These are phyloP conservation scores for Cyprinodon variegatus DNA, from an alignment of 2,113 vertebrate species.

Conservation along the genomic window DNA sequence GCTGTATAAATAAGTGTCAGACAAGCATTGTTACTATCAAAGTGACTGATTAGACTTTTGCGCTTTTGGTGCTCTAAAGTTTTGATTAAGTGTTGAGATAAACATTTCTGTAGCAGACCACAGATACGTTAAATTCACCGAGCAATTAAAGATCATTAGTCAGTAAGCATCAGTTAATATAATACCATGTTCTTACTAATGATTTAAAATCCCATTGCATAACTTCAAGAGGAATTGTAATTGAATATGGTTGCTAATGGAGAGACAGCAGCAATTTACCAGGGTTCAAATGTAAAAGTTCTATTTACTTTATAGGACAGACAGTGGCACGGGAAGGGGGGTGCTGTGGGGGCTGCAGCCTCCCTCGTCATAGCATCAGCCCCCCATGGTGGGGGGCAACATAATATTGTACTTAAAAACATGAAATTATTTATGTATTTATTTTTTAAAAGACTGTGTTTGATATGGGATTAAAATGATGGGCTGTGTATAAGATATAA, in stretches of 20 bases:
- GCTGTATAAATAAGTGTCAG: constrained; percentile 30
- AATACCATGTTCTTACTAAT: background rate
- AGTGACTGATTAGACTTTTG: constrained; percentile 34
- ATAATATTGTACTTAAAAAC: too few species aligned
- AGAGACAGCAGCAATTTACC: background rate
- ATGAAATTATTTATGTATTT: too few species aligned
- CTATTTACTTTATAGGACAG: background rate
- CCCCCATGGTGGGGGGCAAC: too few species aligned
- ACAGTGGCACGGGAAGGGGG: background rate
- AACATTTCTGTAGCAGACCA: constrained; percentile 6
- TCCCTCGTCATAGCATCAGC: too few species aligned
- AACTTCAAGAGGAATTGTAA: background rate
- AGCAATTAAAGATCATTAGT: background rate
- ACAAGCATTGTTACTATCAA: constrained; percentile 21
- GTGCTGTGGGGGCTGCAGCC: too few species aligned
- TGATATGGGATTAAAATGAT: too few species aligned
- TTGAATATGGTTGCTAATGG: background rate
- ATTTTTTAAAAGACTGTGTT: too few species aligned
- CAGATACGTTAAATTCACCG: constrained; percentile 10
- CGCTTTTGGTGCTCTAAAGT: constrained; percentile 12
- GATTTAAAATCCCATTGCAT: background rate
- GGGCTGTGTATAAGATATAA: too few species aligned
- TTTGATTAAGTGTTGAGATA: constrained; percentile 46
- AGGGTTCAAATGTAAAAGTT: too few species aligned
- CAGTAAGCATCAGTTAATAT: background rate